Base-by-base conservation (phyloP, 2,888 invertebrate genomes). In the Hololepta plana region DNA sequence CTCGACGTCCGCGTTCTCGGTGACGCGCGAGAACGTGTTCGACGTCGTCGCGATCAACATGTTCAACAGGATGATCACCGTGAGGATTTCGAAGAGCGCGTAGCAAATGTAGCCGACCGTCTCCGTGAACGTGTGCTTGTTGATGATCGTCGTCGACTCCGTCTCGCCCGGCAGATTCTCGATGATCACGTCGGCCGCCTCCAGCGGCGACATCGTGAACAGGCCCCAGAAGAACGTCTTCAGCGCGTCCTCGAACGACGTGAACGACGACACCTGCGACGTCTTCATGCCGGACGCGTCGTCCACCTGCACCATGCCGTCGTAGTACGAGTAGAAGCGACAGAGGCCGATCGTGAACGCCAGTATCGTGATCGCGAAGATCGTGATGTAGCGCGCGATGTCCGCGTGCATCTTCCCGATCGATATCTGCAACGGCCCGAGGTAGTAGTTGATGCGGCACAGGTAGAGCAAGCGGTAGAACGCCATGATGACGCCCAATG, bases 11-110 rank as follows among this genome's bases (percentile, higher is more conserved):
- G 69, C 61, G 41, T 72, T 72, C 35, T 71, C 67, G 10, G 60
- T 64, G 20, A 79, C 71, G 38, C 67, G 62, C 46, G 73, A 72
- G 42, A 73, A 75, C 1, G 76, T 74, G 37, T 74, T 72, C 2
- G 75, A 70, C 74, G 79, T 76, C 11, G 76, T 75, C n/a, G 77
- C 79, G 40, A 77, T 74, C 31, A 72, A 51, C 79, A 79, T 79
- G 49, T 79, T 80, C 35, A 79, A 52, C 17, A 77, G 64, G 34
- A 79, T 67, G 36, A 77, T 66, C 29, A 75, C 73, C 28, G 68
- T 67, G 39, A 76, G 61, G 16, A 77, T 67, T 52, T 74, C 72
- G 46, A 72, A 79, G 32, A 67, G 53, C 12, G 67, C 70, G 41
- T 71, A 72, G 21, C 64, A 63, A 33, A 71, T 60, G 43, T 73